Base-by-base conservation (phyloP, 2,888 invertebrate species). In the Eristalinus sepulchralis region DNA sequence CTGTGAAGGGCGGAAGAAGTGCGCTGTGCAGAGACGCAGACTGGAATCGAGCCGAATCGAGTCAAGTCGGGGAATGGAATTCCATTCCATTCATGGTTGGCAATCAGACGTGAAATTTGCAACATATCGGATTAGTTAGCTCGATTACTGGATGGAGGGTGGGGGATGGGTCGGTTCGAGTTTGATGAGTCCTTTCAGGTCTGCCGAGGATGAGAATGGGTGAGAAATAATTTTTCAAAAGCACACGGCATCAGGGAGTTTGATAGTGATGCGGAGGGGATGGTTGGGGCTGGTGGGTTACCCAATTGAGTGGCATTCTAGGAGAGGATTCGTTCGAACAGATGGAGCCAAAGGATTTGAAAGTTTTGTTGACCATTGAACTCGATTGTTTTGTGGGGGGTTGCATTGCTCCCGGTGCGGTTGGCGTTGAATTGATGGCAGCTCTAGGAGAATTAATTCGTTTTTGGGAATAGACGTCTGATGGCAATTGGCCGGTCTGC, bases 81-180 rank as follows among this genome's bases (percentile, higher is more conserved):
- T 78, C 73, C 82, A 75, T 83, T 67, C 83, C 88, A 83, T 83
- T 83, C 83, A 75, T 88, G 68, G 77, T 73, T 76, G 72, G 83
- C 83, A 88, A 83, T 82, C 86, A 76, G 75, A 55, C 79, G 63
- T 80, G 81, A 88, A 89, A 88, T 88, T 88, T 87, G 83, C 81
- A 87, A 79, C 83, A 83, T 83, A 83, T 86, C 86, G 86, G 86
- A 86, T 83, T 86, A 86, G 86, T 85, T 77, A 73, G 85, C 82
- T 85, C 82, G 82, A 85, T 85, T 85, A 85, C 82, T 76, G 17
- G 55, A 78, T 17, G 59, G 62, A 62, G 47, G 47, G 62, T 10
- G 9, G 10, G 27, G n/a, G 27, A 5, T 27, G 10, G 17, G 10
- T 17, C n/a, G 17, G 17, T 17, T n/a, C 47, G 47, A 17, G 17